phyloP scores from a whole-genome alignment of 2,113 vertebrate genomes.

The Serilophus lunatus region DNA sequence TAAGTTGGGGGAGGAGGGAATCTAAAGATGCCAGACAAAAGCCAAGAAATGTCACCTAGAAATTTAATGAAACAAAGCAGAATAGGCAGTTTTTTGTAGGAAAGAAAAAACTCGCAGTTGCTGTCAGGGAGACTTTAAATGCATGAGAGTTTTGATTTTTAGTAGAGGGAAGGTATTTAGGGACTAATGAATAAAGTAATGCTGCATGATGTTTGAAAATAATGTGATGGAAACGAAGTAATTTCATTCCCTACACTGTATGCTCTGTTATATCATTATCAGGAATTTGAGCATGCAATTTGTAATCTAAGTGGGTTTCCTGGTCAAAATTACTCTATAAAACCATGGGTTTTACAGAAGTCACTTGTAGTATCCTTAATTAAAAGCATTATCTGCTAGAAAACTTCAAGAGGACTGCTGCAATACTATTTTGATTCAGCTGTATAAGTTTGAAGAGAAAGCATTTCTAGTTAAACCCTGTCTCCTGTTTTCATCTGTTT shows the following conservation, averaged over 20 bases:
- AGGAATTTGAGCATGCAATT: background rate
- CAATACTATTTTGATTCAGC: background rate
- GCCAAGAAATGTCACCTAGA: background rate
- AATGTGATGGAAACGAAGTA: background rate
- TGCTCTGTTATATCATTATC: background rate
- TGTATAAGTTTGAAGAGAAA: background rate
- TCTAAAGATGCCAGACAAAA: background rate
- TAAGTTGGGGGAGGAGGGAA: background rate
- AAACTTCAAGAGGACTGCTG: background rate
- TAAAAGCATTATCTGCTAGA: background rate
- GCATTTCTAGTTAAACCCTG: background rate
- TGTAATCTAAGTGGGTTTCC: background rate
- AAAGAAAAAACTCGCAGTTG: background rate
- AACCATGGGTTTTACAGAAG: background rate
- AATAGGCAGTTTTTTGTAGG: background rate
- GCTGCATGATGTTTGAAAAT: background rate
- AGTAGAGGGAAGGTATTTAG: background rate
- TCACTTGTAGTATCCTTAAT: background rate
- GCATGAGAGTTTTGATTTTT: background rate
- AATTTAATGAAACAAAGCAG: background rate
- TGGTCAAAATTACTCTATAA: background rate
- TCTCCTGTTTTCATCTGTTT: background rate
- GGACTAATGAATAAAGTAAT: slow-evolving; percentile 25
- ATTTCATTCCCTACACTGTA: background rate
- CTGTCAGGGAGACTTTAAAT: slow-evolving; percentile 6